Percentiles rank a stretch among this genome's conserved stretches.
phyloP scores from a whole-genome alignment of 2,797 vertebrate genomes.

The Clamator glandarius region DNA sequence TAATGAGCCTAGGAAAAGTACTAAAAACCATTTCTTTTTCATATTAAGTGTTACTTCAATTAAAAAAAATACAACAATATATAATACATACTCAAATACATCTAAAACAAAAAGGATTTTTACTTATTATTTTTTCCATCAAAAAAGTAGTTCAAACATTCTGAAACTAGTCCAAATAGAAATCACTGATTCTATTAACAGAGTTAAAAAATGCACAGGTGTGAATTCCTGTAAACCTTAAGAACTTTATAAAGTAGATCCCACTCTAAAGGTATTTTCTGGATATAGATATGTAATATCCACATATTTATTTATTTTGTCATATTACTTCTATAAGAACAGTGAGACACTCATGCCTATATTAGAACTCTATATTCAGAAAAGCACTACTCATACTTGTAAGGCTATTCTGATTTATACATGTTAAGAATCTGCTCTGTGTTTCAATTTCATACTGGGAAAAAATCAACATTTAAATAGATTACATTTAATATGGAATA shows the following conservation, averaged over 20 bases:
- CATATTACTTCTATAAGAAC: neutral
- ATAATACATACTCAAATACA: neutral
- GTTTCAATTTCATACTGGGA: neutral
- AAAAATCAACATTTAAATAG: neutral
- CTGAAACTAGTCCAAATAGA: neutral
- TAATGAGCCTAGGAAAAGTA: neutral
- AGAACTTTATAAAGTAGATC: neutral
- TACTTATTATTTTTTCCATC: neutral
- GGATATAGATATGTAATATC: neutral
- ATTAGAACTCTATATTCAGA: neutral
- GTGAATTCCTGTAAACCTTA: neutral
- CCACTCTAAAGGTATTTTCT: neutral
- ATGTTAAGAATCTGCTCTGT: neutral
- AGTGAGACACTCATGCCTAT: neutral
- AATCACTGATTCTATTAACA: neutral
- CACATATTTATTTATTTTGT: neutral
- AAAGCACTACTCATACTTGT: neutral
- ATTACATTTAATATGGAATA: neutral
- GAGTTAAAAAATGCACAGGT: neutral
- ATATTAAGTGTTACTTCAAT: neutral
- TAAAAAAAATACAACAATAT: neutral
- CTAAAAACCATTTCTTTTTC: neutral
- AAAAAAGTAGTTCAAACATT: neutral
- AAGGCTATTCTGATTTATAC: neutral
- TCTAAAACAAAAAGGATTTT: neutral